Evolutionary conservation across 2,797 vertebrate genomes (phyloP), one percentile per base, ranked within the genome.

Genomic region (Muraenolepis orangiensis): DNA sequence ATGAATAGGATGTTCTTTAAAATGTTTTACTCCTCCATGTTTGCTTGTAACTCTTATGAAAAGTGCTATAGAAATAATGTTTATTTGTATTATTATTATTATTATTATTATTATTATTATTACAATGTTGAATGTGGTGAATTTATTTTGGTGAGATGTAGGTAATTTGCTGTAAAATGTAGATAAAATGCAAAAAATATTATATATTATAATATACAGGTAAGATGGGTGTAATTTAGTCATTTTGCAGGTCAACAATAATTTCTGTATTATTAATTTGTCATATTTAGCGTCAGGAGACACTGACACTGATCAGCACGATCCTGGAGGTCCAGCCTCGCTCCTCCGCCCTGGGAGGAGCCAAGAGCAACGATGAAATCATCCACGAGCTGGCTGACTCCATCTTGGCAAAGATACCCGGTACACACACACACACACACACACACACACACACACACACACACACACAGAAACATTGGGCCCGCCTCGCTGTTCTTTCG

Each of bases 311-410:
- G 14, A 93, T 94, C 77, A 90, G 76, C 86, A 92, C 91, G 79
- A 94, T 95, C 76, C 81, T 95, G 81, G 93, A 94, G 72, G 89
- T 96, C 20, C 93, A 95, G 72, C 93, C 94, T 71, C 91, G 93
- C 67, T 92, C 91, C 31, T 89, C 89, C 36, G 66, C 91, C 12
- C 74, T 81, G 1, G 80, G 88, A 14, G 87, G 88, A n/a, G 93
- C 91, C 31, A 95, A 96, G 89, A 95, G 91, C 81, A 93, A 93
- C 31, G 93, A 95, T 30, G 76, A 96, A 76, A 93, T 94, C 40
- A 88, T 95, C 72, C 87, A 91, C 16, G 91, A 92, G 40, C 85
- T 95, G 57, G 91, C 94, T 66, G 86, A 86, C 77, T 92, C 88
- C 11, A 91, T 94, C 61, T 87, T 87, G 26, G 74, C 84, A 46